These are phyloP conservation scores for Arctia plantaginis DNA, from an alignment of 2,888 invertebrate genomes.

Conservation along the genomic window DNA sequence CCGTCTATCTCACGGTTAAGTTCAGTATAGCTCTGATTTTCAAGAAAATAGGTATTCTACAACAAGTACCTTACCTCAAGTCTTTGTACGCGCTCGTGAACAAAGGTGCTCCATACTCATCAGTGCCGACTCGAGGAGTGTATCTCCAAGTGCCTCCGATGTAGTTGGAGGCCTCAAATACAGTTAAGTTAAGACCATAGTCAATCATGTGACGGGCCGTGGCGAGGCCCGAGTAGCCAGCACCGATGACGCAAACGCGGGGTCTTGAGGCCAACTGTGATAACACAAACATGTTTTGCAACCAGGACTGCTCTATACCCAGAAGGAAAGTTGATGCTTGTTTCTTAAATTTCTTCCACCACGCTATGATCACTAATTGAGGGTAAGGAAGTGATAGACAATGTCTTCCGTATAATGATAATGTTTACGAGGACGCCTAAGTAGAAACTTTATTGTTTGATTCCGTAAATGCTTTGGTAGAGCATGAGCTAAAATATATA, in stretches of 20 bases:
- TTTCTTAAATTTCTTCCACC: background rate
- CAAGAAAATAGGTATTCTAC: background rate
- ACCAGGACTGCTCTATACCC: too few species aligned
- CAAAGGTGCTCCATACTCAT: constrained; percentile 89
- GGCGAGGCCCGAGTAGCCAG: constrained; percentile 91
- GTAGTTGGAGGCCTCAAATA: constrained; percentile 89
- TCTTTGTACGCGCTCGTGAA: constrained; percentile 94
- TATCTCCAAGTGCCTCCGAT: constrained; percentile 95
- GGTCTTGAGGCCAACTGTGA: constrained; percentile 56
- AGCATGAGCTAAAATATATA: too few species aligned
- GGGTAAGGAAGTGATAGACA: too few species aligned
- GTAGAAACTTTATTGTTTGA: too few species aligned
- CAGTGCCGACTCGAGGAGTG: constrained; percentile 87
- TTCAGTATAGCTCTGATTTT: too few species aligned
- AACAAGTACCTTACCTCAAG: constrained; percentile 76
- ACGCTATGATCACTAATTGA: too few species aligned
- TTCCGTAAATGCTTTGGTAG: too few species aligned
- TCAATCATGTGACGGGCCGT: constrained; percentile 87
- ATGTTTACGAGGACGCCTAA: too few species aligned
- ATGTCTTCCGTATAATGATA: too few species aligned
- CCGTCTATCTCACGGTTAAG: too few species aligned
- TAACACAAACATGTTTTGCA: background rate
- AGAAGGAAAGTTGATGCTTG: too few species aligned
- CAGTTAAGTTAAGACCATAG: constrained; percentile 82
- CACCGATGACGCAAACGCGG: constrained; percentile 88